Evolutionary conservation across 2,797 vertebrate species (phyloP).

Genomic region (Hydrophis major): DNA sequence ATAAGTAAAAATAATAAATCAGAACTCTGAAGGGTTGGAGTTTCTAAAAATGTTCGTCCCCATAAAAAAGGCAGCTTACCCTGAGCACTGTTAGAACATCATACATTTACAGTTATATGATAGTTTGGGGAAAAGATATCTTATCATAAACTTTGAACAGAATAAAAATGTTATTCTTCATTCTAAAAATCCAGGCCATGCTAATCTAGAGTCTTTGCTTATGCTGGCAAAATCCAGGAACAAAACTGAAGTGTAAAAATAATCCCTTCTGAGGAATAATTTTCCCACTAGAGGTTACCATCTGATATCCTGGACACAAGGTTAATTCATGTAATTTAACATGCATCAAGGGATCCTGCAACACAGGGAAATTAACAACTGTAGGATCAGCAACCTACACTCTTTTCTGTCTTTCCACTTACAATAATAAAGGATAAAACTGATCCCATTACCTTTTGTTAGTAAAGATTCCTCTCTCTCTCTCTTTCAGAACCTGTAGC

Average conservation of each 20-base stretch:
- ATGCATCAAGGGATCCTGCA: constrained; percentile 26
- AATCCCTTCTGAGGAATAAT: constrained; percentile 31
- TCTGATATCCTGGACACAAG: constrained; percentile 3
- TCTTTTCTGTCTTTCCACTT: constrained; percentile 13
- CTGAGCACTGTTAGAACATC: not conserved
- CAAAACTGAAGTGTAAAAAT: constrained; percentile 45
- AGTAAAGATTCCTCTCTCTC: not conserved
- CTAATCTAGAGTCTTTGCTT: constrained; percentile 34
- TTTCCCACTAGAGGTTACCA: constrained; percentile 43
- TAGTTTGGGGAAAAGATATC: too few species aligned
- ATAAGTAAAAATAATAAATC: too few species aligned
- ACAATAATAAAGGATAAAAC: not conserved
- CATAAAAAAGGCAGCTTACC: not conserved
- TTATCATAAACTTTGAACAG: not conserved
- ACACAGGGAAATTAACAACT: constrained; percentile 26
- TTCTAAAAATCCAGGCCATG: constrained; percentile 22
- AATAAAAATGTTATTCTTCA: not conserved
- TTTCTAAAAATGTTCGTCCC: not conserved
- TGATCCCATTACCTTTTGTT: not conserved
- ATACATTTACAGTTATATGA: not conserved
- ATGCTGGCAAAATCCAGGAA: constrained; percentile 10
- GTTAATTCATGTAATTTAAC: constrained; percentile 50
- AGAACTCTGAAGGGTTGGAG: not conserved
- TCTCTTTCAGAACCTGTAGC: not conserved
- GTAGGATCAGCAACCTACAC: not conserved